Conservation (phyloP, 2,888 invertebrate genomes). For the Melinaea marsaeus region DNA sequence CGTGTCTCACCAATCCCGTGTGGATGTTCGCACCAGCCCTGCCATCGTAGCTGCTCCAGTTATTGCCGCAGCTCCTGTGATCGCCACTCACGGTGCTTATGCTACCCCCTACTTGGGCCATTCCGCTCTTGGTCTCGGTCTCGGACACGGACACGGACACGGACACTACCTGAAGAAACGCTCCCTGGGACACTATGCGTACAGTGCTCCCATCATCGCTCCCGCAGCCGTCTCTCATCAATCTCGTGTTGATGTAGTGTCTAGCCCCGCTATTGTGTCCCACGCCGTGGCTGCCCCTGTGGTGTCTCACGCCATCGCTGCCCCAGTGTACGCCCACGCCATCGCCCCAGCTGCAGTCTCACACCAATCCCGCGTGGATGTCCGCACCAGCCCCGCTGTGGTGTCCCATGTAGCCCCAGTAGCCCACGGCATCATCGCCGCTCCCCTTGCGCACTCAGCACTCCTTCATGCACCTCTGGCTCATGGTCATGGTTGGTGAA, state of each 20-base stretch:
- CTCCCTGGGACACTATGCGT: slow-evolving; percentile 37
- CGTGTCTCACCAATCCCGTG: slow-evolving; percentile 55
- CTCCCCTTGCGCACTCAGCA: slow-evolving; percentile 50
- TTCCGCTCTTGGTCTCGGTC: slow-evolving; percentile 21
- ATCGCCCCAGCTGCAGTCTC: slow-evolving; percentile 44
- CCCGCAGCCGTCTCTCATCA: slow-evolving; percentile 56
- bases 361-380: slow-evolving; percentile 57
- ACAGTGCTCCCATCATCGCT: slow-evolving; percentile 51
- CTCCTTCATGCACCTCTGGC: slow-evolving; percentile 34
- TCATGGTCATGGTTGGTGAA: slow-evolving; percentile 60
- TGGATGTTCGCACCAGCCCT: slow-evolving; percentile 51
- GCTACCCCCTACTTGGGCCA: slow-evolving; percentile 34
- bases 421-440: slow-evolving; percentile 48
- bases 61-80: slow-evolving; percentile 27
- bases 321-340: slow-evolving; percentile 43
- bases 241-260: slow-evolving; percentile 53
- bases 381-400: slow-evolving; percentile 48
- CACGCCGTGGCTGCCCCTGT: slow-evolving; percentile 32
- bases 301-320: slow-evolving; percentile 39
- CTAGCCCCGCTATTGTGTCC: slow-evolving; percentile 34
- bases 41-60: slow-evolving; percentile 49
- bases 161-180: slow-evolving; percentile 41
- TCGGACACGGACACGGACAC: slow-evolving; percentile 36
- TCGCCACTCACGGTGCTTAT: slow-evolving; percentile 25
- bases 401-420: slow-evolving; percentile 37